Percentiles rank a stretch among this genome's conserved stretches.
Conservation (phyloP, 2,113 vertebrate species). For the Varanus salvator region DNA sequence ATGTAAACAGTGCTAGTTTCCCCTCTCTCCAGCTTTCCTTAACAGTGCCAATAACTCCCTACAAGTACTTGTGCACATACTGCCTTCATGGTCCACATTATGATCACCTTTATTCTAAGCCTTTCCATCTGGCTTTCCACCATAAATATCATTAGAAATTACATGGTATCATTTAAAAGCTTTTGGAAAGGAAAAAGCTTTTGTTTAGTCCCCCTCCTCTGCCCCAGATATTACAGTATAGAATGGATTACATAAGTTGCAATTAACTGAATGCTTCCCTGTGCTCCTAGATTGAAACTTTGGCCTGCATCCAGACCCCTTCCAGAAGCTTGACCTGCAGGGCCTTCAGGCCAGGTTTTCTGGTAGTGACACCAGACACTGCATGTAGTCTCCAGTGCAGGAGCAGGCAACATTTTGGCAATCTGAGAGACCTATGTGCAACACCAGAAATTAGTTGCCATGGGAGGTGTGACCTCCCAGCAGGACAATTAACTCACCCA, state of each 20-base stretch:
- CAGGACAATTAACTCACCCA: too few relatives aligned
- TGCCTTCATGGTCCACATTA: neutral
- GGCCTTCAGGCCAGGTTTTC: neutral
- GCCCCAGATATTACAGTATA: neutral
- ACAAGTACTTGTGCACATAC: neutral
- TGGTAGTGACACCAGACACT: neutral
- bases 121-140: neutral
- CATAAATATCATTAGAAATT: neutral
- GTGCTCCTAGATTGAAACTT: neutral
- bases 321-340: neutral
- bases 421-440: too few relatives aligned
- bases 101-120: neutral
- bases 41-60: neutral
- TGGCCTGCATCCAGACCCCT: neutral
- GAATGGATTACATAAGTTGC: conserved; percentile 1
- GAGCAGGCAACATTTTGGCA: too few relatives aligned
- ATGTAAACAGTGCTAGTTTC: conserved; percentile 51
- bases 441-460: too few relatives aligned
- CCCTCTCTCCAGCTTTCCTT: conserved; percentile 8
- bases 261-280: neutral
- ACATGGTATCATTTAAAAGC: conserved; percentile 21
- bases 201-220: neutral
- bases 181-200: conserved; percentile 13
- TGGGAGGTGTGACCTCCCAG: too few relatives aligned
- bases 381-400: neutral